These are phyloP conservation scores for Lophius americanus DNA, from an alignment of 2,797 vertebrate genomes.

Conservation along the genomic window DNA sequence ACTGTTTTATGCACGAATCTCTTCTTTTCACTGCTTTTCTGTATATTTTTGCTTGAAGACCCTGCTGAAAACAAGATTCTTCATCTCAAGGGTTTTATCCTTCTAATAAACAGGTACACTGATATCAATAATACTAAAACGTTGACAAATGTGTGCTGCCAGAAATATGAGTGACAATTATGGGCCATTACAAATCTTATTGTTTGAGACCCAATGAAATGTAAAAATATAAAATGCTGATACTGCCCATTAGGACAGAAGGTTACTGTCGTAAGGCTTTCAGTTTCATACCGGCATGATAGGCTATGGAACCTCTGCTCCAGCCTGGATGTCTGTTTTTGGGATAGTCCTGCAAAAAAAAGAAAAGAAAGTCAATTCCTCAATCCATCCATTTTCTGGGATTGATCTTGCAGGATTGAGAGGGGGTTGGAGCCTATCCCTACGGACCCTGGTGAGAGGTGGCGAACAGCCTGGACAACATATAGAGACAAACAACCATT, in stretches of 20 bases:
- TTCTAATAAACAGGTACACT: too few species aligned
- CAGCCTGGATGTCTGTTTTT: constrained; percentile 96
- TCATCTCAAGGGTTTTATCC: too few species aligned
- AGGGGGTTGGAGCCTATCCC: too few species aligned
- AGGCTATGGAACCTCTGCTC: constrained; percentile 95
- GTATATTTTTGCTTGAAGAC: too few species aligned
- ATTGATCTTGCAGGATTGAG: too few species aligned
- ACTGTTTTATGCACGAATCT: too few species aligned
- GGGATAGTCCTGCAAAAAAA: constrained; percentile 88
- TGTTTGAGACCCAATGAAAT: neutral
- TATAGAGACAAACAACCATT: too few species aligned
- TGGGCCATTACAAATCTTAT: neutral
- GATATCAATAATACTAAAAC: neutral
- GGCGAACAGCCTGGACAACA: too few species aligned
- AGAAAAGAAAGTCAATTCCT: neutral
- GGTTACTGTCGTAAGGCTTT: neutral
- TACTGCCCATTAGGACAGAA: neutral
- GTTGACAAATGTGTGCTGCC: neutral
- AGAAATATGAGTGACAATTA: neutral
- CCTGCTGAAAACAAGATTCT: too few species aligned
- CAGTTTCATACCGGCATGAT: constrained; percentile 87
- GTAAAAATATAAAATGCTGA: neutral
- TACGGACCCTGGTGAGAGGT: too few species aligned
- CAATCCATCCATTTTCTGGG: neutral
- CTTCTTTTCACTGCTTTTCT: too few species aligned